These are phyloP conservation scores for Drosophila baimaii DNA, from an alignment of 1,140 invertebrate species.

Conservation along the genomic window DNA sequence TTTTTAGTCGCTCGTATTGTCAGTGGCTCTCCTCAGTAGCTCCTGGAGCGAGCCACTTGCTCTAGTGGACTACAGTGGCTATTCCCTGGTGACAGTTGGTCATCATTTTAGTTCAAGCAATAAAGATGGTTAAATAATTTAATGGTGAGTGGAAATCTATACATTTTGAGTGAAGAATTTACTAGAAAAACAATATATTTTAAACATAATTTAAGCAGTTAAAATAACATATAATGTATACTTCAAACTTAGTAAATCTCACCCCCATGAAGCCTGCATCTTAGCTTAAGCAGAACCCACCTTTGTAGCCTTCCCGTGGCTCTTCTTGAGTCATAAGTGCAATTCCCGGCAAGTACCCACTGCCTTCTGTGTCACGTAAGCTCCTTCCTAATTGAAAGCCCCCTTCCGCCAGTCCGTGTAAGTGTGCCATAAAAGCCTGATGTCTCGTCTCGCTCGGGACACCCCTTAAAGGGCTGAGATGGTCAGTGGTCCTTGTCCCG, in stretches of 20 bases:
- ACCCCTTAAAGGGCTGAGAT: conserved; percentile 1
- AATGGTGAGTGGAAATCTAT: too few relatives aligned
- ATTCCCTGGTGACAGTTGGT: not conserved
- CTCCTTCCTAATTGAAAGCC: conserved; percentile 8
- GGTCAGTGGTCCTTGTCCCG: not conserved
- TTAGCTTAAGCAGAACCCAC: not conserved
- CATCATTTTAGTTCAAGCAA: not conserved
- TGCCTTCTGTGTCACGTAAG: not conserved
- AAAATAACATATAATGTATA: not conserved
- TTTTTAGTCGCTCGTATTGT: conserved; percentile 42
- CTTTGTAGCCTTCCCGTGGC: not conserved
- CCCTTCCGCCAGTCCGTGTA: not conserved
- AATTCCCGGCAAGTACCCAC: not conserved
- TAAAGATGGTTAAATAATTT: not conserved
- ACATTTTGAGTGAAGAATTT: too few relatives aligned
- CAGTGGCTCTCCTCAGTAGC: conserved; percentile 16
- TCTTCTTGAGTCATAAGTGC: not conserved
- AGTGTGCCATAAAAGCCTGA: conserved; percentile 16
- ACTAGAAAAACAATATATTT: not conserved
- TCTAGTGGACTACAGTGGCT: not conserved
- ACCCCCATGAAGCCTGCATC: not conserved
- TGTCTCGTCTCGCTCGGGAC: not conserved
- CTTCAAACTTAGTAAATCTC: not conserved
- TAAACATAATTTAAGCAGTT: not conserved
- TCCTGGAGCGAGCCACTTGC: conserved; percentile 10